Base-by-base conservation (phyloP, 2,888 invertebrate genomes). In the Bellardia pandia region DNA sequence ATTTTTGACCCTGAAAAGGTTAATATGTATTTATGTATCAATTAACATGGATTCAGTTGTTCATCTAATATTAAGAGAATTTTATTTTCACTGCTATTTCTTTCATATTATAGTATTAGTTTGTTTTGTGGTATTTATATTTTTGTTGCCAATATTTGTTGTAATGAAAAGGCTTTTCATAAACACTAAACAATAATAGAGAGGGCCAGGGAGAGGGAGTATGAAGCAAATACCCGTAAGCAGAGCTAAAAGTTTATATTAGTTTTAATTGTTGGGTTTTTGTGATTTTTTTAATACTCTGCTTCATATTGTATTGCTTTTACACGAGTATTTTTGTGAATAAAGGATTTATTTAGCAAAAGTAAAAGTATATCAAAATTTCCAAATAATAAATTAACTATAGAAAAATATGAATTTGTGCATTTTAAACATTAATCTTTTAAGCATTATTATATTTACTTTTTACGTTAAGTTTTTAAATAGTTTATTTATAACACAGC, bases 231-330 rank as follows among this genome's bases (percentile, higher is more conserved):
- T 75, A 48, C 33, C 30, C 62, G 16, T 33, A 51, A 51, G 45
- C 30, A 33, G 30, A 62, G 45, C 45, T 37, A 64, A 60, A 75
- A 62, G 48, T 75, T 75, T 75, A 64, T 75, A 33, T 62, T 62
- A 51, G 62, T 48, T 45, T 60, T 75, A 75, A 75, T 75, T 45
- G 45, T 51, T 48, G 48, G 75, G 75, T 45, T 62, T 75, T 64
- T 62, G 16, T 13, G 14, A 51, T 13, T 14, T 7, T n/a, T 13
- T 48, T 48, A 30, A 33, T 8, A 2, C 11, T 60, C 7, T 60
- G 7, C 14, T 33, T 4, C 9, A 4, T 11, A 9, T 11, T 30
- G 23, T 58, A 8, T 9, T 5, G 23, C 42, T 42, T 23, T 42
- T 56, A 23, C n/a, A n/a, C 2, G 23, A 42, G 5, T 13, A 42